Conservation (phyloP, 2,797 vertebrate species). For the Echiichthys vipera region DNA sequence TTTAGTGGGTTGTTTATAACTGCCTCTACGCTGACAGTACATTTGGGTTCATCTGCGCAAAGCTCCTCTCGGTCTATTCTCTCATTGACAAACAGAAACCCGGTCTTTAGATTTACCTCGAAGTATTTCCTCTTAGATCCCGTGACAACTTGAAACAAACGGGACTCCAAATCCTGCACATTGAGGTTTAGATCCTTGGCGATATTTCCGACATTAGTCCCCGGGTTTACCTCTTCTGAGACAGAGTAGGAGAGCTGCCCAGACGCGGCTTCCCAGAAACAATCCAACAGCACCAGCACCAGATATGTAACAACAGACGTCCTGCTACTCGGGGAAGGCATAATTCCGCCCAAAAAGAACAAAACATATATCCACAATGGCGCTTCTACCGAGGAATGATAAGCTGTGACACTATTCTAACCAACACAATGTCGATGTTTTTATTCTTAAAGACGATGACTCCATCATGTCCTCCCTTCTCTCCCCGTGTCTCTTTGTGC, state of each 20-base stretch:
- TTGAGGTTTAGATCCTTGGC: conserved; percentile 77
- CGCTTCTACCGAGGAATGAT: too few relatives aligned
- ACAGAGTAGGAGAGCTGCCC: conserved; percentile 77
- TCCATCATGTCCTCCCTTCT: conserved; percentile 2
- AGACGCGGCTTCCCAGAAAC: conserved; percentile 28
- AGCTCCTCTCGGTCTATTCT: conserved; percentile 80
- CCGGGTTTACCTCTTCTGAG: conserved; percentile 69
- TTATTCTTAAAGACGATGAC: background rate
- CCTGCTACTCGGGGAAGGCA: conserved; percentile 24
- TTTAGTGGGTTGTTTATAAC: conserved; percentile 69
- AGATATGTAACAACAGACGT: conserved; percentile 18
- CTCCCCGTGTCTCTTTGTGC: conserved; percentile 51
- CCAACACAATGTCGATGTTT: background rate
- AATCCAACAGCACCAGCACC: conserved; percentile 36
- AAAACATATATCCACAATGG: background rate
- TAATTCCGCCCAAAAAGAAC: background rate
- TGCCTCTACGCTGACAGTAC: conserved; percentile 70
- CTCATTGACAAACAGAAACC: conserved; percentile 74
- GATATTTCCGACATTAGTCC: conserved; percentile 74
- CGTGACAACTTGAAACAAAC: conserved; percentile 63
- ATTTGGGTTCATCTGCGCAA: conserved; percentile 68
- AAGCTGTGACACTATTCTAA: background rate
- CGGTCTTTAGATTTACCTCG: conserved; percentile 76
- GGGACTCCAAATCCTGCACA: conserved; percentile 63
- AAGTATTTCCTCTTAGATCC: conserved; percentile 74